These are phyloP conservation scores for Alectoris magna DNA, from an alignment of 2,797 vertebrate species.

Conservation along the genomic window DNA sequence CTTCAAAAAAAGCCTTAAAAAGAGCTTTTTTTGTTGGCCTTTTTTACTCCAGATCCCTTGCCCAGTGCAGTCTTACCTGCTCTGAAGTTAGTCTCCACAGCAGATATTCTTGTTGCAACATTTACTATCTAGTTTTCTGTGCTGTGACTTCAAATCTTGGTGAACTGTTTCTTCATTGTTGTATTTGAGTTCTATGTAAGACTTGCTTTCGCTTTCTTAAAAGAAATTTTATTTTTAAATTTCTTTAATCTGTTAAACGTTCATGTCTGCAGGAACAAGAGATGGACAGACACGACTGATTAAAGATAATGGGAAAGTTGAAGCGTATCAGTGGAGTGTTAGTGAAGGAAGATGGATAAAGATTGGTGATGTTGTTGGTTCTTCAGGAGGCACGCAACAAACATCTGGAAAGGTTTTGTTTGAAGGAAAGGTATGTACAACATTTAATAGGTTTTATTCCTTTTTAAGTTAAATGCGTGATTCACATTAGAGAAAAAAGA, in stretches of 20 bases:
- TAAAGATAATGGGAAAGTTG: conserved; percentile 89
- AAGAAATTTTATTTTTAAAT: not conserved
- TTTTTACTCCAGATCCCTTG: no score
- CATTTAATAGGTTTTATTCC: not conserved
- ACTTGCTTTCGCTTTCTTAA: not conserved
- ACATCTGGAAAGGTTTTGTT: conserved; percentile 92
- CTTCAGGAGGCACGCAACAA: conserved; percentile 90
- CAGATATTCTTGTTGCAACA: not conserved
- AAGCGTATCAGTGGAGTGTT: conserved; percentile 96
- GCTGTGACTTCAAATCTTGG: not conserved
- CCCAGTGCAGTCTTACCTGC: no score
- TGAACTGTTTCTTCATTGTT: not conserved
- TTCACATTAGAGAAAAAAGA: not conserved
- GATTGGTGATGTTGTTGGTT: conserved; percentile 97
- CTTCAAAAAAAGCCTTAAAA: no score
- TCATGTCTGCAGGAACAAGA: conserved; percentile 86
- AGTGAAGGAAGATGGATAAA: conserved; percentile 93
- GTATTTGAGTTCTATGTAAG: not conserved
- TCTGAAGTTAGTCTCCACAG: no score
- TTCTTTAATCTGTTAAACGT: not conserved
- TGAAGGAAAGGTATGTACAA: conserved; percentile 93
- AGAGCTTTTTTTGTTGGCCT: no score
- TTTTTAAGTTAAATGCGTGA: not conserved
- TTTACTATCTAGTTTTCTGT: not conserved
- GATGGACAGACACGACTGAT: conserved; percentile 97